Conservation (phyloP, 2,797 vertebrate genomes). For the Acanthurus tractus region DNA sequence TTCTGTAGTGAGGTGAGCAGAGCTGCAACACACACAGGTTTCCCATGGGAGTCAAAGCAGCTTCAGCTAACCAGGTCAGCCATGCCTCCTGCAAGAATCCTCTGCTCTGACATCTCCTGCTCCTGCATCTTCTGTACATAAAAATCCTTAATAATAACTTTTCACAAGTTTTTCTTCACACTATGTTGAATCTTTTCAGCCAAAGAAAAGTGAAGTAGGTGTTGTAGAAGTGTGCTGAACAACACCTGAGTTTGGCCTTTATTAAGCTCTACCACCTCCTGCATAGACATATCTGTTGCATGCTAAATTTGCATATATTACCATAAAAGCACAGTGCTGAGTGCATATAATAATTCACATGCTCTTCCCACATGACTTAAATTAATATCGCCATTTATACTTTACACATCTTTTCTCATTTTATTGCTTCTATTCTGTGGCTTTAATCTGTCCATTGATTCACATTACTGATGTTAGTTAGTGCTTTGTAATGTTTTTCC, state of each 20-base stretch:
- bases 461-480: constrained; percentile 22
- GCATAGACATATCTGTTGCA: background rate
- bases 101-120: constrained; percentile 13
- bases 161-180: background rate
- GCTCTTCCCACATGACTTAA: background rate
- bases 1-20: constrained; percentile 31
- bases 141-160: constrained; percentile 11
- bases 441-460: background rate
- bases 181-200: background rate
- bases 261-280: too few species aligned
- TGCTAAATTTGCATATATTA: background rate
- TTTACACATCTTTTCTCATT: background rate
- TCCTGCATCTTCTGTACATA: constrained; percentile 6
- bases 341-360: background rate
- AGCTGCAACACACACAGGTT: constrained; percentile 29
- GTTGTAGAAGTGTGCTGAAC: too few species aligned
- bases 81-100: constrained; percentile 35
- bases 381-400: background rate
- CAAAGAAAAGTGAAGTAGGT: background rate
- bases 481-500: constrained; percentile 6
- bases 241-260: too few species aligned
- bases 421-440: background rate
- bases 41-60: constrained; percentile 37
- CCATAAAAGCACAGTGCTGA: background rate
- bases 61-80: constrained; percentile 58